Base-by-base conservation (phyloP, 2,888 invertebrate species). In the Noctua fimbriata region DNA sequence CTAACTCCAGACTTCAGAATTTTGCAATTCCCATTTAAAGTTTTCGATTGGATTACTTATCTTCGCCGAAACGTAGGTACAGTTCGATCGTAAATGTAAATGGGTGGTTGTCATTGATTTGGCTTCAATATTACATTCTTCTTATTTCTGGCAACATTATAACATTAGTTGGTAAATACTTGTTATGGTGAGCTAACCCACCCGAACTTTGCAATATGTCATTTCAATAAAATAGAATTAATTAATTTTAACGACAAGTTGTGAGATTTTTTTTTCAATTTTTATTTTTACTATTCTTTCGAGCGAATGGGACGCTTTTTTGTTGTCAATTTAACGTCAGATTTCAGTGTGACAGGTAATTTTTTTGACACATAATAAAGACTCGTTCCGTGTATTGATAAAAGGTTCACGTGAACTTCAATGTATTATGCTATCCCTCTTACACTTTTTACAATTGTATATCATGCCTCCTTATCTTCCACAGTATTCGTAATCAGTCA, bases 11-110 rank as follows among this genome's bases (percentile, higher is more conserved):
- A 76, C 69, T 81, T 79, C 77, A 79, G 80, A 86, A 87, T 88
- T 87, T 84, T 84, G 84, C 81, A 69, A 84, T 87, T 88, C 75
- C 79, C 84, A 83, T 85, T 89, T 88, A 88, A 89, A 89, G 86
- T 86, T 88, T 77, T 77, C 80, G 69, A 89, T 87, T 84, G 79
- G 76, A 84, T 85, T 88, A 88, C 83, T 87, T 85, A 87, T 82
- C 89, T 84, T 67, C 67, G 24, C 69, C 58, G 32, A 82, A 86
- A 86, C 58, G 75, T 71, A 73, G 24, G 36, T 69, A 69, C 52
- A 80, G 67, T 78, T 83, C 75, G 60, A 82, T 79, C 65, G 49
- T 60, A 71, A 85, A 69, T 74, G 71, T 72, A 78, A 81, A 71
- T 78, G 60, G 14, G 24, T 60, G 70, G 28, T 36, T 36, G 28